phyloP scores from a whole-genome alignment of 2,888 invertebrate genomes.

The Bibio marci region DNA sequence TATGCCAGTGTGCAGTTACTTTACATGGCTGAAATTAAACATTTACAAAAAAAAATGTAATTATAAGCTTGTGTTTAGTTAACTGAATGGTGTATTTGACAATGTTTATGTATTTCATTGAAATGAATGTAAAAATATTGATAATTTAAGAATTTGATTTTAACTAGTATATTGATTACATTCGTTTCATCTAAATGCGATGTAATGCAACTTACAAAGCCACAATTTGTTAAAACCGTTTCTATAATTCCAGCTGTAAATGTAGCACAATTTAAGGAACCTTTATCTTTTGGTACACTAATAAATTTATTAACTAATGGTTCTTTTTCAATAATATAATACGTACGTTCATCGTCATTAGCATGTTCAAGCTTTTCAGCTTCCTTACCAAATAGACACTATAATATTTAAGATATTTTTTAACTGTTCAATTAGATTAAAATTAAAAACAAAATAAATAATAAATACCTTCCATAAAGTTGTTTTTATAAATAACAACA shows the following conservation, averaged over 20 bases:
- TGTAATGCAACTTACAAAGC: slow-evolving; percentile 67
- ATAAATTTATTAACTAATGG: slow-evolving; percentile 93
- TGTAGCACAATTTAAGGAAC: slow-evolving; percentile 93
- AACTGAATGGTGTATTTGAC: not conserved
- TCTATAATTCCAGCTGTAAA: slow-evolving; percentile 97
- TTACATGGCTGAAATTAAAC: slow-evolving; percentile 68
- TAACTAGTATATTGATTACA: not conserved
- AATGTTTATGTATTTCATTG: not conserved
- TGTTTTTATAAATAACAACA: slow-evolving; percentile 88
- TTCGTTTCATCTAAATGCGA: slow-evolving; percentile 2
- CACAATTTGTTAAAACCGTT: slow-evolving; percentile 81
- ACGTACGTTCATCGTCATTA: slow-evolving; percentile 94
- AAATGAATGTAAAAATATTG: not conserved
- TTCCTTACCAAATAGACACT: slow-evolving; percentile 92
- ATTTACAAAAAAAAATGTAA: not conserved
- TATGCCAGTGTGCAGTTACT: slow-evolving; percentile 98
- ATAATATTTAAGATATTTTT: no score
- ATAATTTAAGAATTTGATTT: not conserved
- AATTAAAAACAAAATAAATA: no score
- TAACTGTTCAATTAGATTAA: no score
- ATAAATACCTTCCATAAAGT: slow-evolving; percentile 93
- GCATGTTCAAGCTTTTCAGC: slow-evolving; percentile 97
- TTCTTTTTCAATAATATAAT: slow-evolving; percentile 97
- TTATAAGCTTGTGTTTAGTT: not conserved
- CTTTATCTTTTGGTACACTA: slow-evolving; percentile 95